Percentiles rank a stretch among this genome's conserved stretches.
These are phyloP conservation scores for Alcedo quadribrachys DNA, from an alignment of 2,797 vertebrate species.

Conservation along the genomic window DNA sequence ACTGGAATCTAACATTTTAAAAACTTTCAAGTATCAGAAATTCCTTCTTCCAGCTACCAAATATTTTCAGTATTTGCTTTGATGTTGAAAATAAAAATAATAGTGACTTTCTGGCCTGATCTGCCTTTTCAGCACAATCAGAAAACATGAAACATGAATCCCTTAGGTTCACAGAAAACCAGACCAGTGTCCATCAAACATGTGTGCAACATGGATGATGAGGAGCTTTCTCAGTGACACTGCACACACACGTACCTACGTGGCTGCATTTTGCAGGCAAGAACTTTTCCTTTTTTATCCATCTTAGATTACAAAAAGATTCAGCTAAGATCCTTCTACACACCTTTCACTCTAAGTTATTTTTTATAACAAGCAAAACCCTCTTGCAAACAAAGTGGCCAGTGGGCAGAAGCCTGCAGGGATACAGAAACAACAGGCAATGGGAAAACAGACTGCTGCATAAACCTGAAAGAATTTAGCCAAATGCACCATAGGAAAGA, in stretches of 20 bases:
- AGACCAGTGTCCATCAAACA: background rate
- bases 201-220: background rate
- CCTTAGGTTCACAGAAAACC: slow-evolving; percentile 9
- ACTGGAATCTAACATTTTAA: background rate
- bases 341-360: background rate
- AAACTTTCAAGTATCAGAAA: background rate
- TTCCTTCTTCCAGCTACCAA: background rate
- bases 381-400: background rate
- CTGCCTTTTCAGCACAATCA: slow-evolving; percentile 15
- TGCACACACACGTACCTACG: background rate
- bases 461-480: slow-evolving; percentile 72
- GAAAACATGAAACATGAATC: slow-evolving; percentile 1
- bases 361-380: background rate
- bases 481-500: slow-evolving; percentile 47
- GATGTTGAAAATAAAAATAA: background rate
- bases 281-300: background rate
- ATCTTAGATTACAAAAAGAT: background rate
- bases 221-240: background rate
- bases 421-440: slow-evolving; percentile 11
- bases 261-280: background rate
- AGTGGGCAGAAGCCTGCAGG: background rate
- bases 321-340: background rate
- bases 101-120: background rate
- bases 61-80: background rate
- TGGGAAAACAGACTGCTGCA: slow-evolving; percentile 31